Base-by-base conservation (phyloP, 92 coral and sea anemone species). In the Porites rus region DNA sequence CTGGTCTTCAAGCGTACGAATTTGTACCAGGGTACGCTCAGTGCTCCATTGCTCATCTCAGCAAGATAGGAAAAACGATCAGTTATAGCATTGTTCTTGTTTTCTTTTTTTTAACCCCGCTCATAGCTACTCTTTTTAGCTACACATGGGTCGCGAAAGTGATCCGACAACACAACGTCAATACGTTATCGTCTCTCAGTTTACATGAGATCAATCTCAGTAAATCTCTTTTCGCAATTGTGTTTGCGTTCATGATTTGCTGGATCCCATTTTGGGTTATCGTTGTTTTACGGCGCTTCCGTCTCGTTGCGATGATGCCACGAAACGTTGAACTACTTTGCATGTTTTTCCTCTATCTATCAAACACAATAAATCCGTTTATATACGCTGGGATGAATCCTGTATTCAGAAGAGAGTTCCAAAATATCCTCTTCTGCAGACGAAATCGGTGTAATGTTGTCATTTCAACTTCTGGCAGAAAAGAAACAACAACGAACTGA, bases 381-480 rank as follows among this genome's bases (percentile, higher is more conserved):
- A 60, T 77, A 60, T 77, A 77, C 20, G 82, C 82, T 10, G 82
- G 82, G 10, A 77, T 60, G 82, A 77, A 77, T 60, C 82, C 69
- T 1, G 53, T 13, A 0, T 77, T 77, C 53, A 62, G 50, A 6
- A 24, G 70, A 77, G 82, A 77, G 21, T 60, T 77, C 38, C 82
- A 70, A 9, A 61, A 65, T 28, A 77, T 77, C 3, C 25, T 77
- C 59, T 18, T 11, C 78, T 46, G 78, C 58, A 21, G 19, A 43
- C 24, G 59, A 21, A 67, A 38, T 38, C 46, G 38, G 25, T 46
- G 53, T 13, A 71, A 56, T 8, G 16, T 11, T 56, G 61, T 56
- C 16, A 8, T 56, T 56, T 10, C 61, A 56, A 10, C 61, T 56
- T 56, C 13, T 9, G 14, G 61, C 11, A 4, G 3, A 56, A 13